phyloP scores from a whole-genome alignment of 53 echinoderm and acorn worm species.

The Arbacia lixula region DNA sequence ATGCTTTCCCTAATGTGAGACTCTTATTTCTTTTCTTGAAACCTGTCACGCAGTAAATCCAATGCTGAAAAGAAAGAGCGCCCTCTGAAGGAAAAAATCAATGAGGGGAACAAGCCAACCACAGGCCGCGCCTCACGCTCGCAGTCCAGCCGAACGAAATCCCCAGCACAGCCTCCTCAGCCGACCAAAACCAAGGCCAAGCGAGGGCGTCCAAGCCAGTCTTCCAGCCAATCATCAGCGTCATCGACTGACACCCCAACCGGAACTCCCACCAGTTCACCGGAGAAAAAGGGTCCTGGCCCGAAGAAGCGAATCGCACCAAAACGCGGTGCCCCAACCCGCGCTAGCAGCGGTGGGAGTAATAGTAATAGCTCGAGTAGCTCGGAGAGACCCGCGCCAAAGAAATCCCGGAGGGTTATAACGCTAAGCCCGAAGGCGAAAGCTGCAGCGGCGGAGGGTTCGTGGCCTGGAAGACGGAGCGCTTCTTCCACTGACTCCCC shows the following conservation, averaged over 20 bases:
- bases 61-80: slow-evolving; percentile 36
- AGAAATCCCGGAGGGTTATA: slow-evolving; percentile 18
- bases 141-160: background rate
- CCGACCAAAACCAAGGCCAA: no score
- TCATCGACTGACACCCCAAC: background rate
- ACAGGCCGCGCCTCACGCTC: slow-evolving; percentile 20
- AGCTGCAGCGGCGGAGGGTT: background rate
- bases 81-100: slow-evolving; percentile 48
- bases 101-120: slow-evolving; percentile 49
- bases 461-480: no score
- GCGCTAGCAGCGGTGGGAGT: slow-evolving; percentile 10
- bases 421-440: slow-evolving; percentile 25
- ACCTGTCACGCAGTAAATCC: background rate
- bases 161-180: slow-evolving; percentile 5
- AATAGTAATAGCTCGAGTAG: background rate
- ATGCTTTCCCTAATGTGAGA: no score
- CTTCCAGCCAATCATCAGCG: slow-evolving; percentile 49
- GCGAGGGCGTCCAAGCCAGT: slow-evolving; percentile 27
- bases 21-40: no score
- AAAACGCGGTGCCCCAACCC: slow-evolving; percentile 1
- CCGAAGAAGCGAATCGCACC: slow-evolving; percentile 5
- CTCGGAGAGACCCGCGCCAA: slow-evolving; percentile 37
- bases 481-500: no score
- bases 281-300: slow-evolving; percentile 2
- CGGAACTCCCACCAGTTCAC: slow-evolving; percentile 14